A percentile compares a stretch with the other conserved stretches of the same genome.
Conservation (phyloP, 2,113 vertebrate genomes). For the Mirza zaza region DNA sequence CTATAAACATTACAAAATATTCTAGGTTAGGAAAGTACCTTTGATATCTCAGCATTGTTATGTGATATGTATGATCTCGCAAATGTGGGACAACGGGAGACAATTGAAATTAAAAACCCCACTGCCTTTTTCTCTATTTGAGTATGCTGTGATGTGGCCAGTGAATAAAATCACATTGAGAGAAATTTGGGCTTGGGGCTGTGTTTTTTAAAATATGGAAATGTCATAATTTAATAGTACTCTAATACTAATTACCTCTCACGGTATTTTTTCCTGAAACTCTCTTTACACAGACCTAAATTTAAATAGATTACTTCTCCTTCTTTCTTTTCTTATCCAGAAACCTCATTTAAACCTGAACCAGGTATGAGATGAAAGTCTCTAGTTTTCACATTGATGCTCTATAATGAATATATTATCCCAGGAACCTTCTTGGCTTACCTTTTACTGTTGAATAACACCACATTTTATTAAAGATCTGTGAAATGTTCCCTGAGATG, state of each 20-base stretch:
- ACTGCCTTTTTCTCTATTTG: not conserved
- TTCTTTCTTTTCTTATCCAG: not conserved
- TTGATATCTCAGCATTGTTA: not conserved
- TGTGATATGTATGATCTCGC: not conserved
- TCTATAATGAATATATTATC: slow-evolving; percentile 69
- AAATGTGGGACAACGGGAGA: not conserved
- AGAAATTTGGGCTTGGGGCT: not conserved
- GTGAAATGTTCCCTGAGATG: slow-evolving; percentile 81
- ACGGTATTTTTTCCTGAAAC: slow-evolving; percentile 49
- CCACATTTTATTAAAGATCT: slow-evolving; percentile 85
- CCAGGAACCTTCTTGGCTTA: slow-evolving; percentile 77
- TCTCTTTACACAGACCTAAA: slow-evolving; percentile 43
- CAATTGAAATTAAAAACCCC: slow-evolving; percentile 11
- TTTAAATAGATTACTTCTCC: slow-evolving; percentile 1
- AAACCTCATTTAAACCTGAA: slow-evolving; percentile 53
- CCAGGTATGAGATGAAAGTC: slow-evolving; percentile 57
- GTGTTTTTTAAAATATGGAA: slow-evolving; percentile 57
- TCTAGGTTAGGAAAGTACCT: not conserved
- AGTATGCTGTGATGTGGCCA: not conserved
- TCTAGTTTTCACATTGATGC: slow-evolving; percentile 42
- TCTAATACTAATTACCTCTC: slow-evolving; percentile 62
- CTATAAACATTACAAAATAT: not conserved
- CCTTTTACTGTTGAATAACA: slow-evolving; percentile 80
- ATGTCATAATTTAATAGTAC: slow-evolving; percentile 50
- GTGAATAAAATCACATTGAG: slow-evolving; percentile 26